Evolutionary conservation across 2,113 vertebrate genomes (phyloP), one percentile per base, ranked within the genome.

Genomic region (Hymenochirus boettgeri): DNA sequence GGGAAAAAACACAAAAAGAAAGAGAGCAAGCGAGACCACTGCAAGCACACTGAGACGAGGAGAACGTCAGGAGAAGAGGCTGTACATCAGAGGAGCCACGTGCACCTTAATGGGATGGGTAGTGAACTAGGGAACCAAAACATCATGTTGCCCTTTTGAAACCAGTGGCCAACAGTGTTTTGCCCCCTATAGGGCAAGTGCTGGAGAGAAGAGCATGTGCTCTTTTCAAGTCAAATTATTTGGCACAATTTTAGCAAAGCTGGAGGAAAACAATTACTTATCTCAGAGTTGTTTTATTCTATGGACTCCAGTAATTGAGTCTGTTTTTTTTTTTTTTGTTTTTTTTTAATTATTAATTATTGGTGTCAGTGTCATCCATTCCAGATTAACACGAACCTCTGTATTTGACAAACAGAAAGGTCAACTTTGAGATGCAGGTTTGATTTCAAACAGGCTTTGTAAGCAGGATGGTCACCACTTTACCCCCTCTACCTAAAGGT

Each of bases 31-130:
- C 69, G 80, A 77, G 77, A 75, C 85, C 82, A 83, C 85, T 85
- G 91, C 86, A 85, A 82, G 90, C 87, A 83, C 83, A 76, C 74
- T 83, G 86, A 83, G 83, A 83, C 80, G 76, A 71, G 82, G 85
- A 83, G 85, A 82, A 79, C 78, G 83, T 80, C 73, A 80, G 80
- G 77, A 84, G 84, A 70, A 78, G 80, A 77, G 81, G 79, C 22
- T 69, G 50, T 45, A 60, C 56, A 60, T 46, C 57, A 53, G 65
- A 59, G 65, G 48, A 42, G 57, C 65, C 47, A 60, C 47, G 59
- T 42, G 46, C 48, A 58, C 55, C 33, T 53, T 21, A 60, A 52
- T n/a, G 26, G 57, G 57, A 53, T 69, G 59, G 65, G 56, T 60
- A 59, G 57, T 60, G 24, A 37, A 60, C 2, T n/a, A 42, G 65